Conservation (phyloP, 2,888 invertebrate species). For the Xylocampa areola region DNA sequence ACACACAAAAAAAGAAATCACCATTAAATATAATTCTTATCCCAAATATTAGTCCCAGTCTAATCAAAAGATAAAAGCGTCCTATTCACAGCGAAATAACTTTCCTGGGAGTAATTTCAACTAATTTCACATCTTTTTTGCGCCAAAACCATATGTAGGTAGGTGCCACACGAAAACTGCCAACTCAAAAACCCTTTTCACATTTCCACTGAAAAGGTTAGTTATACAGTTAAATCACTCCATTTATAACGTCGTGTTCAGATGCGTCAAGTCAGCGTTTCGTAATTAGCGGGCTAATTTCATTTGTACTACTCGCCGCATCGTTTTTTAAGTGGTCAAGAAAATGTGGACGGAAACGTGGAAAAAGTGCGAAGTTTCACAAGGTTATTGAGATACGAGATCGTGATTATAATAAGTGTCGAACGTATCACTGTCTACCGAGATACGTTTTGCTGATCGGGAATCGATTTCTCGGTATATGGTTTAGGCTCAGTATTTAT, state of each 20-base stretch:
- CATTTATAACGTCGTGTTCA: constrained; percentile 50
- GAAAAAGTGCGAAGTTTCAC: constrained; percentile 17
- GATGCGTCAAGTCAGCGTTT: constrained; percentile 53
- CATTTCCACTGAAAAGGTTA: constrained; percentile 50
- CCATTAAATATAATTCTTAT: constrained; percentile 14
- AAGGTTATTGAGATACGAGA: too few species aligned
- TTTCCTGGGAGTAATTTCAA: constrained; percentile 40
- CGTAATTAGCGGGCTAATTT: constrained; percentile 52
- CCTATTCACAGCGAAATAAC: constrained; percentile 24
- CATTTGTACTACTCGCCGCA: constrained; percentile 31
- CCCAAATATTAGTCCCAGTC: constrained; percentile 14
- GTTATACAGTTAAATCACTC: constrained; percentile 56
- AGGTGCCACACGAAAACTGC: constrained; percentile 41
- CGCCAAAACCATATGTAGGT: constrained; percentile 35
- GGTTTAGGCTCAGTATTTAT: too few species aligned
- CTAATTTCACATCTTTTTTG: constrained; percentile 43
- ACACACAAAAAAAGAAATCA: constrained; percentile 5
- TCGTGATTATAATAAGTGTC: too few species aligned
- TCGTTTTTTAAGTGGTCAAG: constrained; percentile 44
- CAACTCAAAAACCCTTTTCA: constrained; percentile 56
- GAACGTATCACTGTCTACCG: too few species aligned
- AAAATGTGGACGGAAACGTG: constrained; percentile 21
- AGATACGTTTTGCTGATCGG: too few species aligned
- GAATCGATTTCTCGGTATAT: too few species aligned
- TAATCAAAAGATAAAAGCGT: constrained; percentile 18